These are phyloP conservation scores for Fringilla coelebs DNA, from an alignment of 2,797 vertebrate species.

Conservation along the genomic window DNA sequence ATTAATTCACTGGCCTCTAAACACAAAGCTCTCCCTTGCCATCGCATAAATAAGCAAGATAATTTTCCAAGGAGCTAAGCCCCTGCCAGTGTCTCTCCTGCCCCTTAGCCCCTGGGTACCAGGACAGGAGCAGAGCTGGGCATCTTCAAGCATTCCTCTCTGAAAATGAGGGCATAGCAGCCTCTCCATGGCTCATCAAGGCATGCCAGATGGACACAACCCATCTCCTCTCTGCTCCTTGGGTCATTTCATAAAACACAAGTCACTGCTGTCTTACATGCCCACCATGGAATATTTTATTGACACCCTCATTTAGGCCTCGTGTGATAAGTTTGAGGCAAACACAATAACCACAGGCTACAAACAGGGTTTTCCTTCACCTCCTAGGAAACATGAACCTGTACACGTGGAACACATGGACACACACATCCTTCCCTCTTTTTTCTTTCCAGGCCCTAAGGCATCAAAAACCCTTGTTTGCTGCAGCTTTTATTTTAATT, in stretches of 20 bases:
- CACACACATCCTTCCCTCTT: neutral
- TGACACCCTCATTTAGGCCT: neutral
- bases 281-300: neutral
- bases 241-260: neutral
- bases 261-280: neutral
- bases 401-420: rapidly evolving
- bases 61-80: neutral
- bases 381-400: neutral
- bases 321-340: neutral
- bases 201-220: neutral
- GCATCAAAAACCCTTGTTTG: neutral
- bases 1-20: neutral
- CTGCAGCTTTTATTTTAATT: neutral
- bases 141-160: neutral
- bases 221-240: neutral
- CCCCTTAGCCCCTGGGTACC: neutral
- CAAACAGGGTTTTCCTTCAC: rapidly evolving
- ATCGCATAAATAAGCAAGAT: neutral
- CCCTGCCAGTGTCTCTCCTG: neutral
- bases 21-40: neutral
- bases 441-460: neutral
- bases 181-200: neutral
- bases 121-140: neutral
- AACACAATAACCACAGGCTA: neutral
- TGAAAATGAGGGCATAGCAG: neutral